Evolutionary conservation across 2,888 invertebrate species (phyloP), one percentile per base, ranked within the genome.

Genomic region (Chymomyza fuscimana): DNA sequence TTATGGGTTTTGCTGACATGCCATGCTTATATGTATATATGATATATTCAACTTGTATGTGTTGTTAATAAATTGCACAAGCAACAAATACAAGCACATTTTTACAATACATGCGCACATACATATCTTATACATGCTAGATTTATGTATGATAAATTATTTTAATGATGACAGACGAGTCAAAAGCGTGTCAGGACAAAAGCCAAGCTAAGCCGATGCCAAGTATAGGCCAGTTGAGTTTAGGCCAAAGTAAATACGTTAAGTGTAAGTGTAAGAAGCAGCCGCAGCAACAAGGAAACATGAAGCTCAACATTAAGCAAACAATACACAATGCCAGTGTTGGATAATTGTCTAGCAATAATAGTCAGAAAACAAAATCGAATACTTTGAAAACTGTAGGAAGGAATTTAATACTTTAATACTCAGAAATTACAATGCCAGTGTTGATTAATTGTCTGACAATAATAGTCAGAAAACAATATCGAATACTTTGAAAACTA

Each of bases 141-240:
- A 83, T 87, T 76, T 76, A 56, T 70, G 64, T 61, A 80, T 80
- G 85, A 85, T 89, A 83, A 89, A 87, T 89, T 76, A 87, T 79
- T 76, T 86, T 86, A 85, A 89, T 86, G 79, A 87, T 79, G 81
- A 86, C 74, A 79, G 81, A 77, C 80, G 80, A 76, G 71, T 70
- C 79, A 51, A 58, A 78, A 72, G 70, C 78, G 65, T 77, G 84
- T 71, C 76, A 52, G 68, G 70, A 88, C 87, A 86, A 87, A 87
- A 73, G 81, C 74, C 74, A 76, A 70, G 62, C 52, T 54, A 73
- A 73, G 10, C 40, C 12, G 36, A 58, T 22, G 22, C 15, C 62
- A 58, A 19, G 54, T 54, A 54, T 19, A 54, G 54, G 16, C 22
- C 15, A 15, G 40, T 46, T 12, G 2, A 12, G 12, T 46, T 46